A percentile compares a stretch with the other conserved stretches of the same genome.
Evolutionary conservation across 2,888 invertebrate species (phyloP).

Genomic region (Arge pagana): DNA sequence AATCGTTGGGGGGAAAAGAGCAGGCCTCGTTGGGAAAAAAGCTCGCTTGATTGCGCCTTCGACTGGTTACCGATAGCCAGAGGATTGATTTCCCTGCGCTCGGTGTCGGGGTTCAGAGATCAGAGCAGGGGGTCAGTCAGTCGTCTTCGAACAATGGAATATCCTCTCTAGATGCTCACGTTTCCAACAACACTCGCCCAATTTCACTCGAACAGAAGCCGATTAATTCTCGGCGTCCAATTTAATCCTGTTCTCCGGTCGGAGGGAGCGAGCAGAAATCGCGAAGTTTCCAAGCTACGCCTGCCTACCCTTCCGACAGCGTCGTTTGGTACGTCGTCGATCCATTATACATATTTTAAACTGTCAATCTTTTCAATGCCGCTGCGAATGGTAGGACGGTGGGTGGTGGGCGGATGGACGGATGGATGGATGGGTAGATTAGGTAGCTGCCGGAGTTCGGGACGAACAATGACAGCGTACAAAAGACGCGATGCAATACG

Average conservation of each 20-base stretch:
- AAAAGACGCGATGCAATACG: slow-evolving; percentile 21
- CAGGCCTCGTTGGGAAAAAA: no score
- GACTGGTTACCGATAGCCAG: no score
- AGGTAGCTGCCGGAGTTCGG: slow-evolving; percentile 10
- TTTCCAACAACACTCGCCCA: slow-evolving; percentile 35
- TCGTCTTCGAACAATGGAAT: slow-evolving; percentile 15
- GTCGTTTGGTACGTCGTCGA: slow-evolving; percentile 34
- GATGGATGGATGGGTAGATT: slow-evolving; percentile 11
- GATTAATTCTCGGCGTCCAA: slow-evolving; percentile 58
- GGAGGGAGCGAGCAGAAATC: not conserved
- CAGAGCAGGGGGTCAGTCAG: slow-evolving; percentile 19
- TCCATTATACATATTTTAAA: slow-evolving; percentile 58
- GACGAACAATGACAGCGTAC: slow-evolving; percentile 10
- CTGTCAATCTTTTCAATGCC: slow-evolving; percentile 54
- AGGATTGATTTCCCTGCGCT: no score
- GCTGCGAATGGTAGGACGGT: slow-evolving; percentile 9
- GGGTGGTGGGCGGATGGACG: no score
- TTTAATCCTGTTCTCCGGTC: slow-evolving; percentile 45
- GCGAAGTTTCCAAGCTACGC: slow-evolving; percentile 14
- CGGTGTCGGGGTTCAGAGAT: slow-evolving; percentile 6
- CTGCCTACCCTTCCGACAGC: slow-evolving; percentile 3
- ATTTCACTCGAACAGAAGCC: slow-evolving; percentile 52
- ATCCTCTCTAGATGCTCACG: slow-evolving; percentile 18
- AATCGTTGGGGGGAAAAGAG: no score
- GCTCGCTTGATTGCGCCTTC: no score